phyloP scores from a whole-genome alignment of 1,140 invertebrate genomes.

The Trichonephila clavata region DNA sequence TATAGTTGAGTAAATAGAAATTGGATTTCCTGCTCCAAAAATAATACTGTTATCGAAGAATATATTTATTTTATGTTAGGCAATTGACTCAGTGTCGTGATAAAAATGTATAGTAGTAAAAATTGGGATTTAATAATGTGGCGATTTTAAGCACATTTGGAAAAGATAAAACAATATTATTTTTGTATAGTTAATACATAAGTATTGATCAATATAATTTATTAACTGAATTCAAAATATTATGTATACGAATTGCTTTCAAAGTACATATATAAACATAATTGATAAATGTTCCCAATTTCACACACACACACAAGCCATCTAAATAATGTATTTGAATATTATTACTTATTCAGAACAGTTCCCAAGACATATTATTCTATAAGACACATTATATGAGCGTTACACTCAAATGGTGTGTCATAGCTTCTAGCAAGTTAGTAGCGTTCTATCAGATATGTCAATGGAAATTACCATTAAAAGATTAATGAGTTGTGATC shows the following conservation, averaged over 20 bases:
- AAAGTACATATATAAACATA: not conserved
- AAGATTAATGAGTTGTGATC: constrained; percentile 1
- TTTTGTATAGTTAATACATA: too few relatives aligned
- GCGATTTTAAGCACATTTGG: too few relatives aligned
- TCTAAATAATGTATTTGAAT: not conserved
- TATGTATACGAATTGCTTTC: not conserved
- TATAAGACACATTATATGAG: not conserved
- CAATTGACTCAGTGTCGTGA: too few relatives aligned
- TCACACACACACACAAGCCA: too few relatives aligned
- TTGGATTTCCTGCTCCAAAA: not conserved
- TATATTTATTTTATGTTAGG: not conserved
- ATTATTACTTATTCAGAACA: not conserved
- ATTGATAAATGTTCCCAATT: not conserved
- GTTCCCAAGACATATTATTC: not conserved
- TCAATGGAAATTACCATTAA: constrained; percentile 28
- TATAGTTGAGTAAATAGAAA: too few relatives aligned
- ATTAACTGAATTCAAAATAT: too few relatives aligned
- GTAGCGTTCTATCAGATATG: not conserved
- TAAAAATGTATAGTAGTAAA: too few relatives aligned
- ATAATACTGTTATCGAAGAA: not conserved
- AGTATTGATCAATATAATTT: too few relatives aligned
- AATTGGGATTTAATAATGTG: too few relatives aligned
- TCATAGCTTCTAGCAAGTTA: not conserved
- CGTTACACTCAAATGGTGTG: not conserved
- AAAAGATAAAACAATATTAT: too few relatives aligned